Evolutionary conservation across 1,140 invertebrate genomes (phyloP), one percentile per base, ranked within the genome.

Genomic region (Trachymyrmex septentrionalis): DNA sequence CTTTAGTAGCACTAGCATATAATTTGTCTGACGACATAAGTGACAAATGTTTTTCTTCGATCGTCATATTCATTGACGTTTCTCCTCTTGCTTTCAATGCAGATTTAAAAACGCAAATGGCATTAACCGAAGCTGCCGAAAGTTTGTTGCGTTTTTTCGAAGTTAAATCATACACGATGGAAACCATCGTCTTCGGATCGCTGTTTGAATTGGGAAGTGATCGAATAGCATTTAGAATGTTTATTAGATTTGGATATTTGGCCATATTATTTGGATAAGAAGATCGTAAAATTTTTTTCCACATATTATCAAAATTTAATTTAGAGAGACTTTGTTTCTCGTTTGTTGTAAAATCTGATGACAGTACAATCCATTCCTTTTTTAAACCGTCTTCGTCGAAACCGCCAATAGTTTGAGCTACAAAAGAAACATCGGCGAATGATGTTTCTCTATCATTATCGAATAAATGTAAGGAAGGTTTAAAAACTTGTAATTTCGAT

Each of bases 401-500:
- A 34, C 3, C 30, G 0, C 30, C 55, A 12, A 76, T 10, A 24
- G 14, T 61, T 44, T 21, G 19, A 10, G 55, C 55, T 24, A 76
- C 3, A 10, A 38, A 76, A 76, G 73, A 38, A 59, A 76, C 14
- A 76, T 76, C 6, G 0, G 16, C 10, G 1, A 76, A 76, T 6
- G 27, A 75, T 16, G 12, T 24, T 61, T 76, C n/a, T 76, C 55
- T 61, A 16, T 76, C 16, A 24, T 1, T 44, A 76, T 44, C 5
- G n/a, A 24, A 75, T 21, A 75, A 21, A 59, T n/a, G 3, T 30
- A 16, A 24, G 0, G 5, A 1, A n/a, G 48, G 24, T 16, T 3
- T 14, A 14, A 76, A 76, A 76, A 61, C 73, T 61, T 61, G n/a
- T 76, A 76, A 76, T 19, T 76, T 75, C 1, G 14, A 44, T 16